Conservation (phyloP, 2,888 invertebrate species). For the Alsophila aescularia region DNA sequence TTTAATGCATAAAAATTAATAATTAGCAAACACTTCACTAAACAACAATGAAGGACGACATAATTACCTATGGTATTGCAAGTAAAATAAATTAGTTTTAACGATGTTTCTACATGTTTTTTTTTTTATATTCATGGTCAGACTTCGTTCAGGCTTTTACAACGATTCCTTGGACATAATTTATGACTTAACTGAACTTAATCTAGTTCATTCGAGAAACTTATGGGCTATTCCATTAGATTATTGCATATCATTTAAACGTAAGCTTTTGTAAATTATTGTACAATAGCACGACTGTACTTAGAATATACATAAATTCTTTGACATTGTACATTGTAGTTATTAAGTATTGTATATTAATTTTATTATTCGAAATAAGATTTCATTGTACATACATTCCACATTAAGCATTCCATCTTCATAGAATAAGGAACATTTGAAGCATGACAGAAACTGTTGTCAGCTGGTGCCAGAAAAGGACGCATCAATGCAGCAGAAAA, state of each 20-base stretch:
- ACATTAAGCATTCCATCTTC: slow-evolving; percentile 42
- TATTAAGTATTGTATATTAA: slow-evolving; percentile 67
- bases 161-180: slow-evolving; percentile 1
- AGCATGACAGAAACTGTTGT: neutral
- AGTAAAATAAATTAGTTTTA: too few relatives aligned
- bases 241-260: slow-evolving; percentile 82
- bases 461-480: too few relatives aligned
- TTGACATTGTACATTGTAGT: slow-evolving; percentile 56
- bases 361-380: slow-evolving; percentile 69
- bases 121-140: too few relatives aligned
- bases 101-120: too few relatives aligned
- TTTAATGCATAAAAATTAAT: too few relatives aligned
- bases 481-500: neutral
- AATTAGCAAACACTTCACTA: too few relatives aligned
- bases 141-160: too few relatives aligned
- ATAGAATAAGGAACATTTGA: slow-evolving; percentile 15
- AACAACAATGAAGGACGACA: too few relatives aligned
- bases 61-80: too few relatives aligned
- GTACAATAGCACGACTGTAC: slow-evolving; percentile 79
- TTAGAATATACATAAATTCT: slow-evolving; percentile 57
- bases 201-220: slow-evolving; percentile 40
- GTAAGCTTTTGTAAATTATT: slow-evolving; percentile 83
- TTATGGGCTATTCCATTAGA: slow-evolving; percentile 56
- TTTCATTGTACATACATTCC: slow-evolving; percentile 73
- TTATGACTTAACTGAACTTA: slow-evolving; percentile 4